Conservation (phyloP, 2,888 invertebrate genomes). For the Isoperla grammatica region DNA sequence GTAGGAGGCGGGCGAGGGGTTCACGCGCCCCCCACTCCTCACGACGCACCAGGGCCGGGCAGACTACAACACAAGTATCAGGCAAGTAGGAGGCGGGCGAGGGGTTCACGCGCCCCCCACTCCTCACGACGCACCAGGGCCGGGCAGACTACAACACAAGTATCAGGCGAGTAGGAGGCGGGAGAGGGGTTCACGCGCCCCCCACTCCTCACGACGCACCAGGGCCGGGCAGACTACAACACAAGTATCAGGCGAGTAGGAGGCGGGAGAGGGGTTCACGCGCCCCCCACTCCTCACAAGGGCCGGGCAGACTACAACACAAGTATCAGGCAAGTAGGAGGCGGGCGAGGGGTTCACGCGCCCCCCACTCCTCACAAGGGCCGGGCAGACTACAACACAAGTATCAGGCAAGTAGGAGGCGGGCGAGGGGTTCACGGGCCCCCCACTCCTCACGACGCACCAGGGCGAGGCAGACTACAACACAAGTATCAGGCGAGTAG, state of each 20-base stretch:
- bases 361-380: conserved; percentile 53
- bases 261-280: conserved; percentile 34
- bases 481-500: too few species aligned
- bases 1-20: conserved; percentile 27
- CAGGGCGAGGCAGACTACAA: conserved; percentile 52
- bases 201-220: conserved; percentile 55
- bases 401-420: too few species aligned
- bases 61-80: conserved; percentile 36
- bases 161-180: conserved; percentile 27
- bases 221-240: conserved; percentile 47
- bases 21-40: conserved; percentile 51
- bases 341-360: conserved; percentile 35
- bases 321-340: conserved; percentile 29
- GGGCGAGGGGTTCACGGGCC: conserved; percentile 30
- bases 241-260: conserved; percentile 26
- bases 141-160: conserved; percentile 50
- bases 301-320: conserved; percentile 48
- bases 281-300: conserved; percentile 56
- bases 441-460: conserved; percentile 52
- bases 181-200: conserved; percentile 37
- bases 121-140: conserved; percentile 50
- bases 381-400: conserved; percentile 52
- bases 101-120: conserved; percentile 49
- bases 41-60: conserved; percentile 52
- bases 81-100: conserved; percentile 25